A percentile compares a stretch with the other conserved stretches of the same genome.
Conservation (phyloP, 1,140 invertebrate genomes). For the Zaprionus kolodkinae region DNA sequence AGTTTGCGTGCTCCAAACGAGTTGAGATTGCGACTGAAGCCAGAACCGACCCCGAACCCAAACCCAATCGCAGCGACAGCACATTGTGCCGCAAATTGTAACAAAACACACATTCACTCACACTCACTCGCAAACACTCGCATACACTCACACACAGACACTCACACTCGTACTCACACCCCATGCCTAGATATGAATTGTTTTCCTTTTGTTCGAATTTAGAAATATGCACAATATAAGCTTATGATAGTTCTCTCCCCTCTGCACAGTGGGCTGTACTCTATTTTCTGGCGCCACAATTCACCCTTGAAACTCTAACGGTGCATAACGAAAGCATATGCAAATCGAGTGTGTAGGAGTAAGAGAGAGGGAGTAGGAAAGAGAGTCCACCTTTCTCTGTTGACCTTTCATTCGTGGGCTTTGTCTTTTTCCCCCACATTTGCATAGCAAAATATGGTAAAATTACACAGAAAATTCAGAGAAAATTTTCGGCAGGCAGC, state of each 20-base stretch:
- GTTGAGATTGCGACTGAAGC: conserved; percentile 53
- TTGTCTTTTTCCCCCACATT: conserved; percentile 3
- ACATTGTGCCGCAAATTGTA: conserved; percentile 28
- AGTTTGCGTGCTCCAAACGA: conserved; percentile 58
- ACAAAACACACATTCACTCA: conserved; percentile 6
- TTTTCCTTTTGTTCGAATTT: conserved; percentile 68
- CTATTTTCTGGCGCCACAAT: conserved; percentile 15
- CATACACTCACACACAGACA: conserved; percentile 28
- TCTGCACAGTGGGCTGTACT: conserved; percentile 53
- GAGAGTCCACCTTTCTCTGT: neutral
- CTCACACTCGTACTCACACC: neutral
- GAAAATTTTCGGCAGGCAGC: neutral
- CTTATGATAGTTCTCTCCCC: conserved; percentile 5
- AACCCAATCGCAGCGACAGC: conserved; percentile 29
- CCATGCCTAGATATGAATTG: conserved; percentile 50
- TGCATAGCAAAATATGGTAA: conserved; percentile 22
- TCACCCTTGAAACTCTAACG: conserved; percentile 31
- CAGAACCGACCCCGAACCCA: conserved; percentile 5
- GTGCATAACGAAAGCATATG: conserved; percentile 19
- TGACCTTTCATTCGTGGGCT: conserved; percentile 13
- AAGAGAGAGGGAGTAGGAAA: no score
- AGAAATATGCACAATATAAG: conserved; percentile 22
- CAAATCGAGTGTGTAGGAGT: conserved; percentile 6
- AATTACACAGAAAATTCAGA: conserved; percentile 4
- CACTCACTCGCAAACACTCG: no score